These are phyloP conservation scores for Ramphastos sulfuratus DNA, from an alignment of 2,113 vertebrate species.

Conservation along the genomic window DNA sequence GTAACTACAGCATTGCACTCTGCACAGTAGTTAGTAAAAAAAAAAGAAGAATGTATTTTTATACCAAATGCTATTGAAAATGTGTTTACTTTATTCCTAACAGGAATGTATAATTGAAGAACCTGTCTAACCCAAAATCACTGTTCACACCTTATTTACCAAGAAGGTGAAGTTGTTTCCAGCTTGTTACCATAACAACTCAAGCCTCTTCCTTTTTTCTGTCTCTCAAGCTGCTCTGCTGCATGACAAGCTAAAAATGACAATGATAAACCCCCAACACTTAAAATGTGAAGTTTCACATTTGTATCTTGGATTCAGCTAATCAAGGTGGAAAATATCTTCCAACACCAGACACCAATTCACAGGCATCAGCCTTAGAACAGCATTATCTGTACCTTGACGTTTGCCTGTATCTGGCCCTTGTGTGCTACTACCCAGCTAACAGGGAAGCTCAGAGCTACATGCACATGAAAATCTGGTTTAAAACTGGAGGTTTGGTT, in stretches of 20 bases:
- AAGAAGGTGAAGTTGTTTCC: conserved; percentile 34
- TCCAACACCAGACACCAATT: background rate
- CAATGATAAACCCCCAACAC: background rate
- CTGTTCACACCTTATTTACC: conserved; percentile 70
- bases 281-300: background rate
- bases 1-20: conserved; percentile 55
- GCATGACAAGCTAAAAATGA: background rate
- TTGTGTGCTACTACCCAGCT: conserved; percentile 6
- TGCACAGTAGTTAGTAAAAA: conserved; percentile 31
- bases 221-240: conserved; percentile 9
- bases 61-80: conserved; percentile 72
- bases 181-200: conserved; percentile 32
- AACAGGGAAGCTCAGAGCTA: conserved; percentile 5
- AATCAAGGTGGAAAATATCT: conserved; percentile 2
- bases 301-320: conserved; percentile 25
- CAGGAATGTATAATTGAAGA: conserved; percentile 78
- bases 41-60: conserved; percentile 62
- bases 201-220: background rate
- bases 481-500: conserved; percentile 21
- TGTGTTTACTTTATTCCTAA: conserved; percentile 74
- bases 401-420: background rate
- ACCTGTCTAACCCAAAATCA: conserved; percentile 66
- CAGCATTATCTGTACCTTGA: background rate
- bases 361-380: conserved; percentile 19
- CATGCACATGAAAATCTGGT: background rate